Base-by-base conservation (phyloP, 2,797 vertebrate species). In the Champsocephalus esox region DNA sequence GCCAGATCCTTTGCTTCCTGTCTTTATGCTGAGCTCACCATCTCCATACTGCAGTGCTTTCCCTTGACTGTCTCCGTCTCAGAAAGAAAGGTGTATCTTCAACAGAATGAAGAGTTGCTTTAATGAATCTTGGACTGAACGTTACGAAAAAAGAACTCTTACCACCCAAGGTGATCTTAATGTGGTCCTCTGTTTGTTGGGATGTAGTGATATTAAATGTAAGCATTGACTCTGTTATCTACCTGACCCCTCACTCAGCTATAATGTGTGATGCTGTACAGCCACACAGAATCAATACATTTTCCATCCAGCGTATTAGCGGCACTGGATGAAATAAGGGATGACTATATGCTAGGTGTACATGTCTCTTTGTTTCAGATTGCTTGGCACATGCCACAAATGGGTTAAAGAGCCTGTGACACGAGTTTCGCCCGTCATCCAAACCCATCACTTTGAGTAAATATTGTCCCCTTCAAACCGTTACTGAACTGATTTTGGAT, bases 311-410 rank as follows among this genome's bases (percentile, higher is more conserved):
- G 14, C 10, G 46, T 43, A 45, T 70, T 66, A 62, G n/a, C 32
- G 54, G 34, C 10, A 50, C 44, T 61, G 28, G 66, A 56, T 57
- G 24, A 63, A 70, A 64, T 43, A 19, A 51, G 28, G 32, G 32
- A 48, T 16, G 51, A 17, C 17, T 54, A 73, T 65, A 67, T 38
- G 5, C 52, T 64, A 21, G 17, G 28, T 45, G 1, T 51, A 17
- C 48, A 5, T 14, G 11, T 63, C 59, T 55, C 10, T 66, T 69
- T 88, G 80, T 86, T 79, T 67, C 17, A 8, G n/a, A 48, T 63
- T 38, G 34, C 8, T 38, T 38, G 34, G 45, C 52, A 44, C 24
- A n/a, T 17, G 13, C 55, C 38, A 34, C 63, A 50, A 46, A 64
- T 4, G 69, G 67, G 48, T 62, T 58, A 13, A 21, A 21, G 21